phyloP scores from a whole-genome alignment of 2,113 vertebrate genomes.

The Sisor rabdophorus region DNA sequence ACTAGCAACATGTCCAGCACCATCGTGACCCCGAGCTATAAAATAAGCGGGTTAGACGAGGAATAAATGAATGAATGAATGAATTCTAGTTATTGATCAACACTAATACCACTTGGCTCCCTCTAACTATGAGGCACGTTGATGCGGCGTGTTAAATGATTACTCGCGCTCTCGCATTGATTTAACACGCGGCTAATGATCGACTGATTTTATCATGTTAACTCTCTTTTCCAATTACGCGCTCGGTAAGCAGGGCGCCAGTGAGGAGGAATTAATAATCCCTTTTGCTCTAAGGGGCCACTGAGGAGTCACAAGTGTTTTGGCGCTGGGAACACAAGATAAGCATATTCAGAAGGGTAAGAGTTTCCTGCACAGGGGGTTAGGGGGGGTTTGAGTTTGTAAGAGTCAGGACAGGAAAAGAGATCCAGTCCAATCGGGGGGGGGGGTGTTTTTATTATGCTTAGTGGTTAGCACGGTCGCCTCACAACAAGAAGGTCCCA shows the following conservation, averaged over 20 bases:
- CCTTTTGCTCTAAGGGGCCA: constrained; percentile 10
- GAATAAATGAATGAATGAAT: neutral
- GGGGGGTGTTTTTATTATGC: neutral
- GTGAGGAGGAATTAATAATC: constrained; percentile 27
- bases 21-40: too few relatives aligned
- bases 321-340: constrained; percentile 44
- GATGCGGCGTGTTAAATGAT: neutral
- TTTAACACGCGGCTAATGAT: constrained; percentile 16
- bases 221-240: constrained; percentile 22
- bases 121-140: neutral
- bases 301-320: constrained; percentile 22
- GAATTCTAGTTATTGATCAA: neutral
- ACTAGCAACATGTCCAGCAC: too few relatives aligned
- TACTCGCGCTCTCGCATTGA: neutral
- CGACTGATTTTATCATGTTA: constrained; percentile 22
- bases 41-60: too few relatives aligned
- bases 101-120: neutral
- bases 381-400: neutral
- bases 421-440: constrained; percentile 25
- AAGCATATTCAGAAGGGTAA: constrained; percentile 34
- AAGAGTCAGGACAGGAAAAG: neutral
- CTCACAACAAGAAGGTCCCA: too few relatives aligned
- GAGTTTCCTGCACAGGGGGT: constrained; percentile 27
- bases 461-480: neutral
- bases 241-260: neutral